Conservation (phyloP, 2,113 vertebrate species). For the Eptesicus fuscus region DNA sequence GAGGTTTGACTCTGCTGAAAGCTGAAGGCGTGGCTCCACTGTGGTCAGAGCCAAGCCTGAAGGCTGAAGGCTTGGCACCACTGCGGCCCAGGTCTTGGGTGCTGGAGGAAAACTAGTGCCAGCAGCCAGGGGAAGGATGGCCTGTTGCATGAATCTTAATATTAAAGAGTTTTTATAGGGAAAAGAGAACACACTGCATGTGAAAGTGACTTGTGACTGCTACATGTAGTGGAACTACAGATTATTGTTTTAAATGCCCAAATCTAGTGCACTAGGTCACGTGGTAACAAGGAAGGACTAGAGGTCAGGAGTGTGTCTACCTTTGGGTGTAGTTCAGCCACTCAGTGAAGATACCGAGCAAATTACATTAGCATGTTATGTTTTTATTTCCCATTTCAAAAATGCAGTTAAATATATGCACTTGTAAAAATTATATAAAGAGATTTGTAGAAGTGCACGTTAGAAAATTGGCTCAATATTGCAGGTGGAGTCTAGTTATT, state of each 20-base stretch:
- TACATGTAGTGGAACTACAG: background rate
- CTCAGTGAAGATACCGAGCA: background rate
- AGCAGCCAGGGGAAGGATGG: no score
- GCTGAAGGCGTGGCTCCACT: no score
- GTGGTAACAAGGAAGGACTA: background rate
- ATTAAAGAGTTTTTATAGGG: background rate
- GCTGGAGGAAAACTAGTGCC: no score
- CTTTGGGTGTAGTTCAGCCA: background rate
- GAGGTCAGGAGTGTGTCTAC: background rate
- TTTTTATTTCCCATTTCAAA: background rate
- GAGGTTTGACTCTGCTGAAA: no score
- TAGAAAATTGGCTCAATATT: background rate
- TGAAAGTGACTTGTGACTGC: background rate
- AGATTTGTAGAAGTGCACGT: background rate
- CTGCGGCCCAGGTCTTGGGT: no score
- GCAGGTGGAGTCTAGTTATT: background rate
- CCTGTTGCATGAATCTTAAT: no score
- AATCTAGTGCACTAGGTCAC: background rate
- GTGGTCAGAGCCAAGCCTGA: no score
- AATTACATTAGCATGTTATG: background rate
- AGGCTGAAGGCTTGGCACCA: no score
- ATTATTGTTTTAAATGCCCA: background rate
- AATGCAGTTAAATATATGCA: background rate
- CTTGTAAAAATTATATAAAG: background rate
- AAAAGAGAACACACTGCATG: background rate